phyloP scores from a whole-genome alignment of 2,113 vertebrate species.

The Ceyx margarethae region DNA sequence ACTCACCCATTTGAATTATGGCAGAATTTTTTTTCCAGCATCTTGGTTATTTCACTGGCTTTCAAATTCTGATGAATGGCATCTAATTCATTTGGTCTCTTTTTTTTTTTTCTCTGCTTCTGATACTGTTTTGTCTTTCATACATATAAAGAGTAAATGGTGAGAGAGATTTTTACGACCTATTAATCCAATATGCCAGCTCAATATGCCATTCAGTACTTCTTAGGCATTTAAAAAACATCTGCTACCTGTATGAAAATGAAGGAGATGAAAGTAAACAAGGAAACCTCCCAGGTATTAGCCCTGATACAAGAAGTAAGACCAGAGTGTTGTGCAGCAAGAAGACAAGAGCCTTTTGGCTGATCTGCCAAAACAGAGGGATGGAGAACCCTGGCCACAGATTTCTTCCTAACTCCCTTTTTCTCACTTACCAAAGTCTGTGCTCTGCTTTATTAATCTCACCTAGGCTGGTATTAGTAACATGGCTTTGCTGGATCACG shows the following conservation, averaged over 20 bases:
- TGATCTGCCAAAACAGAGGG: background rate
- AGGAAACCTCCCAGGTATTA: background rate
- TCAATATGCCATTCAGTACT: background rate
- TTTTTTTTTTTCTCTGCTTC: background rate
- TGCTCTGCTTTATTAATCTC: background rate
- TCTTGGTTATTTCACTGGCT: background rate
- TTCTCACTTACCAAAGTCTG: background rate
- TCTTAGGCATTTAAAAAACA: background rate
- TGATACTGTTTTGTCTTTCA: background rate
- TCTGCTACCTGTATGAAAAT: background rate
- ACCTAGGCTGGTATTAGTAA: background rate
- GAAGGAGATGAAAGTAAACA: background rate
- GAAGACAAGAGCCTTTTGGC: background rate
- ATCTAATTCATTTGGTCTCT: background rate
- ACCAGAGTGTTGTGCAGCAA: background rate
- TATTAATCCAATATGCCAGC: background rate
- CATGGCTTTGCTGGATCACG: background rate
- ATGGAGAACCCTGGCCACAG: background rate
- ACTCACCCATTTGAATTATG: background rate
- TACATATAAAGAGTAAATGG: background rate
- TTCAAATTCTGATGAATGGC: background rate
- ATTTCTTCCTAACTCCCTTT: background rate
- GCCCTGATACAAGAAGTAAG: background rate
- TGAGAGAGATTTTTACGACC: background rate
- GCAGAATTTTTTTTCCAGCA: background rate